Conservation (phyloP, 23 tunicate genomes). For the Halocynthia roretzi region DNA sequence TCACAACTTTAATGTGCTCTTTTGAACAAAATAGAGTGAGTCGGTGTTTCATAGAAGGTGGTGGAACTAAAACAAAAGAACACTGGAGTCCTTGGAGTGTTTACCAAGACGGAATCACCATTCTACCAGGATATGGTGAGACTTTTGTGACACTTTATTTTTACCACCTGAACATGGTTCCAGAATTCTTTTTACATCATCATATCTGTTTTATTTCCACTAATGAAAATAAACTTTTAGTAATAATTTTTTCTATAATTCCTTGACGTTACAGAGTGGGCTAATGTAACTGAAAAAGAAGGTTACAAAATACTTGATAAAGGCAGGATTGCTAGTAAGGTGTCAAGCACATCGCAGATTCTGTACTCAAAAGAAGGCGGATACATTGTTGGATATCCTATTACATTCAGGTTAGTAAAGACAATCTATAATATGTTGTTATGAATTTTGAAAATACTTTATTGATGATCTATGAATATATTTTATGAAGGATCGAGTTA, state of each 20-base stretch:
- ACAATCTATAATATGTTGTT: background rate
- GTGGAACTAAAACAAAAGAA: slow-evolving; percentile 11
- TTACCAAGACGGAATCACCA: slow-evolving; percentile 74
- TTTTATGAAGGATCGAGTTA: slow-evolving; percentile 33
- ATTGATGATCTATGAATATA: background rate
- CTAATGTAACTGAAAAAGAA: slow-evolving; percentile 30
- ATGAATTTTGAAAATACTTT: background rate
- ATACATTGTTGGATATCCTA: slow-evolving; percentile 51
- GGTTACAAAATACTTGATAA: slow-evolving; percentile 34
- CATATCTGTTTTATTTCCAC: too few relatives aligned
- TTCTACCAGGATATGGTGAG: slow-evolving; percentile 43
- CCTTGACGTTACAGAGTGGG: slow-evolving; percentile 31
- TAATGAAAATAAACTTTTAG: too few relatives aligned
- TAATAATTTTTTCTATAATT: too few relatives aligned
- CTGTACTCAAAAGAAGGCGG: slow-evolving; percentile 54
- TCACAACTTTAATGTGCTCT: background rate
- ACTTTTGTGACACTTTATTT: background rate
- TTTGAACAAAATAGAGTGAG: slow-evolving; percentile 24
- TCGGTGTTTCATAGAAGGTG: slow-evolving; percentile 26
- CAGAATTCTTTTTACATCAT: too few relatives aligned
- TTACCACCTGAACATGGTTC: background rate
- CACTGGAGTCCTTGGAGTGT: slow-evolving; percentile 96
- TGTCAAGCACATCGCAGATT: slow-evolving; percentile 24
- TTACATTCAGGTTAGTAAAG: slow-evolving; percentile 28
- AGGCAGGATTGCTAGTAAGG: slow-evolving; percentile 33